These are phyloP conservation scores for Parnassius smintheus DNA, from an alignment of 2,888 invertebrate species.

Conservation along the genomic window DNA sequence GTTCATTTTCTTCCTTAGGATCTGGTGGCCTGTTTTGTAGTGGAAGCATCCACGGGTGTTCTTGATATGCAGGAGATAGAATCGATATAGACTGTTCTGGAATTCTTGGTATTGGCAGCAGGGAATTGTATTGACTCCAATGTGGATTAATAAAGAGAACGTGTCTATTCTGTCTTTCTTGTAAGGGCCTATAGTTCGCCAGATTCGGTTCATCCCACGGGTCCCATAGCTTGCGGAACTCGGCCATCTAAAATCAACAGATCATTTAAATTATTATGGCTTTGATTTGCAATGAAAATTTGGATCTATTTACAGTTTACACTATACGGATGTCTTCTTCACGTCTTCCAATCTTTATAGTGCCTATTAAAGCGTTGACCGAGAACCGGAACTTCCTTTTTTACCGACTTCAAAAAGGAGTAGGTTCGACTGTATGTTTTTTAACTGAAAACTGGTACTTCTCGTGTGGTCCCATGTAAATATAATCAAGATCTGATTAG, in stretches of 20 bases:
- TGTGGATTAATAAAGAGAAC: constrained; percentile 80
- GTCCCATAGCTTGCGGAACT: constrained; percentile 78
- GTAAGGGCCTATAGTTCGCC: constrained; percentile 77
- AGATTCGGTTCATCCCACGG: constrained; percentile 73
- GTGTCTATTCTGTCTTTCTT: constrained; percentile 61
- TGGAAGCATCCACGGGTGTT: constrained; percentile 57
- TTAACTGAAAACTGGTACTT: too few species aligned
- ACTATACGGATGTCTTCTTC: too few species aligned
- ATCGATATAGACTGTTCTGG: constrained; percentile 60
- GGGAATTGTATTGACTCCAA: constrained; percentile 71
- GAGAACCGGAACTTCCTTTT: too few species aligned
- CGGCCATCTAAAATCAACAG: constrained; percentile 56
- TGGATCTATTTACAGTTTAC: too few species aligned
- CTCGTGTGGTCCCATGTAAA: too few species aligned
- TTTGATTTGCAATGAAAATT: too few species aligned
- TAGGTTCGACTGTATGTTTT: too few species aligned
- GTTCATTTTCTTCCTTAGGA: constrained; percentile 35
- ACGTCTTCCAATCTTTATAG: too few species aligned
- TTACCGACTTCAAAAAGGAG: too few species aligned
- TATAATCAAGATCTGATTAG: too few species aligned
- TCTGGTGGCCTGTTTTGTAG: constrained; percentile 58
- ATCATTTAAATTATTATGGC: too few species aligned
- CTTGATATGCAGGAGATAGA: constrained; percentile 56
- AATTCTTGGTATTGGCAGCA: constrained; percentile 64
- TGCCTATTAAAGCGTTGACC: too few species aligned